Percentiles rank a stretch among this genome's conserved stretches.
These are phyloP conservation scores for Notoglanidium macrostoma DNA, from an alignment of 2,797 vertebrate species.

Conservation along the genomic window DNA sequence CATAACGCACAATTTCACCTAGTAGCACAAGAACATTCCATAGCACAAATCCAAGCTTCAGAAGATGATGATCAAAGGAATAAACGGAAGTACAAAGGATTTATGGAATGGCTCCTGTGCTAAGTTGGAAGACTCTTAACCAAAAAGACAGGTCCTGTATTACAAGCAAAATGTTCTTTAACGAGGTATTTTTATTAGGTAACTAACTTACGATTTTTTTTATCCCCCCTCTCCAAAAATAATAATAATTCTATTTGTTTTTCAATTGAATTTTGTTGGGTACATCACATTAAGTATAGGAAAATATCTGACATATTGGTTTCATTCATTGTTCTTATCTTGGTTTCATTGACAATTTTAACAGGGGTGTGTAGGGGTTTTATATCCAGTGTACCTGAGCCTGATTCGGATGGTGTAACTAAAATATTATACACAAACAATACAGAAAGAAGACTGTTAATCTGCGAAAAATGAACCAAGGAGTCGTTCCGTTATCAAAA, in stretches of 20 bases:
- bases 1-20: not conserved
- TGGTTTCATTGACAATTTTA: not conserved
- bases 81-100: too few relatives aligned
- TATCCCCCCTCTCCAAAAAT: not conserved
- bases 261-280: not conserved
- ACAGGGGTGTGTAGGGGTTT: not conserved
- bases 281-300: not conserved
- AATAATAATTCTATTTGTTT: not conserved
- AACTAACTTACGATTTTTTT: not conserved
- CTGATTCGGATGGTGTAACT: not conserved
- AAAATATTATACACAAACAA: not conserved
- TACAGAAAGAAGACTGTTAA: not conserved
- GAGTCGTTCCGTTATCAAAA: slow-evolving; percentile 29
- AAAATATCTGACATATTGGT: not conserved
- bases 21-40: too few relatives aligned
- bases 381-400: not conserved
- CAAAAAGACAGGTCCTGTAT: not conserved
- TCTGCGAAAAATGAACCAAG: not conserved
- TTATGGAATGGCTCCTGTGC: too few relatives aligned
- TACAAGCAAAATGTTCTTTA: too few relatives aligned
- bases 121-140: too few relatives aligned
- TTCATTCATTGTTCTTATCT: not conserved
- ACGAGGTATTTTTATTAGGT: not conserved
- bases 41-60: not conserved
- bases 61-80: not conserved